phyloP scores from a whole-genome alignment of 2,113 vertebrate genomes.

The Amazona vittata region DNA sequence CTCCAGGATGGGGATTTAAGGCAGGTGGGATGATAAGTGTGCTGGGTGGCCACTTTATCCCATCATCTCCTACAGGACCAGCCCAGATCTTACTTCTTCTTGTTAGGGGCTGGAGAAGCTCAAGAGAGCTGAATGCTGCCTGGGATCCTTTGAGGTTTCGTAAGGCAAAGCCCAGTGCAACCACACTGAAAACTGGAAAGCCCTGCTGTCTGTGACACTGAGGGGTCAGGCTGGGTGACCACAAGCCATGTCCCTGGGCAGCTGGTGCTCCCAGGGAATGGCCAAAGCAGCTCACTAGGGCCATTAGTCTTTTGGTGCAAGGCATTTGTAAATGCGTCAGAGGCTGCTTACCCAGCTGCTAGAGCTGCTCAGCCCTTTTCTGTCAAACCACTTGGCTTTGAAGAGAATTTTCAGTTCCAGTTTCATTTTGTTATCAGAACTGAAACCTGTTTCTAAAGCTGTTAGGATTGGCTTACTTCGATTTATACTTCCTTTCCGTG shows the following conservation, averaged over 20 bases:
- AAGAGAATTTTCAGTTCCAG: neutral
- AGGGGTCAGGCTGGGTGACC: neutral
- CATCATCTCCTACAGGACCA: neutral
- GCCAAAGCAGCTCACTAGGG: neutral
- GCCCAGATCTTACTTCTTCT: neutral
- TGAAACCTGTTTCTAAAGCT: neutral
- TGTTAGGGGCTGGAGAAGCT: neutral
- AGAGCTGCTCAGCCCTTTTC: neutral
- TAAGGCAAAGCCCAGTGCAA: neutral
- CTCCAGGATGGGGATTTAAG: neutral
- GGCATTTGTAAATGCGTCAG: neutral
- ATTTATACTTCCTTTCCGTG: neutral
- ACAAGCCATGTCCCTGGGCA: neutral
- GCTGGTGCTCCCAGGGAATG: neutral
- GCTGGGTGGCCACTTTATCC: neutral
- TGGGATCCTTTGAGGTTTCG: neutral
- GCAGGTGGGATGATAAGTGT: neutral
- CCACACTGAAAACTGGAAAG: neutral
- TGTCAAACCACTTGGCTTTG: neutral
- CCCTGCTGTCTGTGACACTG: accelerated
- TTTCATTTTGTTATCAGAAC: neutral
- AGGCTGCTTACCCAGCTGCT: accelerated
- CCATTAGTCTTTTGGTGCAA: accelerated
- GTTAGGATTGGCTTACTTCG: neutral
- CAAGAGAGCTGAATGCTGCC: neutral